Conservation (phyloP, 2,888 invertebrate genomes). For the Lochmaea crataegi region DNA sequence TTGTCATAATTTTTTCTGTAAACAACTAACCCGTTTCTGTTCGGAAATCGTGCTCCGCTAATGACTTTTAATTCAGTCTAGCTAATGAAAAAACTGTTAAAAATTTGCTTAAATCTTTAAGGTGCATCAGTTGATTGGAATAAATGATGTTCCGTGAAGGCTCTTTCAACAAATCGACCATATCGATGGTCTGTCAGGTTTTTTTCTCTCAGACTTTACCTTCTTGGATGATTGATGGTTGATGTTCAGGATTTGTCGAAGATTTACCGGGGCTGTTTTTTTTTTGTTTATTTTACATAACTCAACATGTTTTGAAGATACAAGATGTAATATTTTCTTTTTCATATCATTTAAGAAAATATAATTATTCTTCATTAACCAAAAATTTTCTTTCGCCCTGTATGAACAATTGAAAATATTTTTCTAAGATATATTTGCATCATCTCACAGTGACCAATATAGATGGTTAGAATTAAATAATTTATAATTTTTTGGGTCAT, state of each 20-base stretch:
- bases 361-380: too few relatives aligned
- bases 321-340: background rate
- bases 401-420: too few relatives aligned
- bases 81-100: background rate
- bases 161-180: constrained; percentile 33
- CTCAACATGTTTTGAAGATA: background rate
- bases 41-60: background rate
- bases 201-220: constrained; percentile 15
- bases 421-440: too few relatives aligned
- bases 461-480: too few relatives aligned
- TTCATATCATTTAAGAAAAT: background rate
- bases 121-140: constrained; percentile 27
- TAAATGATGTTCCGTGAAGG: constrained; percentile 24
- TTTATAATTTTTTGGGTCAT: too few relatives aligned
- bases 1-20: background rate
- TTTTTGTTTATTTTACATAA: background rate
- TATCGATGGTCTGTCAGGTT: constrained; percentile 29
- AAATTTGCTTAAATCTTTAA: constrained; percentile 11
- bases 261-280: constrained; percentile 19
- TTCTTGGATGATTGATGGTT: constrained; percentile 23
- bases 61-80: background rate
- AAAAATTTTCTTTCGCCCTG: too few relatives aligned
- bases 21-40: background rate
- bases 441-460: too few relatives aligned
- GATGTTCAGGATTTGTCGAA: constrained; percentile 17